Evolutionary conservation across 1,140 invertebrate species (phyloP).

Genomic region (Saxidomus purpurata): DNA sequence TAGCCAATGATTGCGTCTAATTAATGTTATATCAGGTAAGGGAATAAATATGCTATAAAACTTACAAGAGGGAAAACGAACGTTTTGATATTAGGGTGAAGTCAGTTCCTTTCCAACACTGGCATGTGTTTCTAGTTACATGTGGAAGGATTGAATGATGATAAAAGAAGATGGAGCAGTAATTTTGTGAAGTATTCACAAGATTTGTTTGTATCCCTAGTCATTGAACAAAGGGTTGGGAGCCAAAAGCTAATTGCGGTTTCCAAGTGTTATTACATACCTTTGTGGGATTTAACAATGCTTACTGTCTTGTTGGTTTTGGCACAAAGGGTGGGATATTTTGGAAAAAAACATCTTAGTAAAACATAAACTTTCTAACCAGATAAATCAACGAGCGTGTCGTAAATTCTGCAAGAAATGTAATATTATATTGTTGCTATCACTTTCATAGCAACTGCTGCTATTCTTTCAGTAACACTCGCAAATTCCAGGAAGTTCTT

Average conservation of each 20-base stretch:
- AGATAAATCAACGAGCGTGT: too few relatives aligned
- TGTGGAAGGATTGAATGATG: neutral
- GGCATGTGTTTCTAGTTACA: constrained; percentile 33
- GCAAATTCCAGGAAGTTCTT: too few relatives aligned
- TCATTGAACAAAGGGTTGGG: neutral
- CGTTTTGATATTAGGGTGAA: constrained; percentile 44
- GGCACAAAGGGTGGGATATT: neutral
- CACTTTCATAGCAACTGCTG: too few relatives aligned
- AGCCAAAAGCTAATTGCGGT: constrained; percentile 7
- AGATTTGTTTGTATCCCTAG: neutral
- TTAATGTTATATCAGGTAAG: constrained; percentile 28
- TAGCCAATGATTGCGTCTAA: neutral
- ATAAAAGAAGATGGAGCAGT: neutral
- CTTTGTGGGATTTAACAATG: neutral
- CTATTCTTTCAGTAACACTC: too few relatives aligned
- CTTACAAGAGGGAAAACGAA: constrained; percentile 15
- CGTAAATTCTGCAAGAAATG: too few relatives aligned
- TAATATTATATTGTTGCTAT: too few relatives aligned
- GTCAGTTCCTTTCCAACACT: neutral
- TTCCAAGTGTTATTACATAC: constrained; percentile 21
- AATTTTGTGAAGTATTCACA: constrained; percentile 17
- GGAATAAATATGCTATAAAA: constrained; percentile 18
- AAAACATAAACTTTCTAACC: too few relatives aligned
- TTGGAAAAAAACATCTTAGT: neutral
- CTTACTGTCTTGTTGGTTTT: neutral